Percentiles rank a stretch among this genome's conserved stretches.
phyloP scores from a whole-genome alignment of 2,797 vertebrate species.

The Phataginus tetradactyla region DNA sequence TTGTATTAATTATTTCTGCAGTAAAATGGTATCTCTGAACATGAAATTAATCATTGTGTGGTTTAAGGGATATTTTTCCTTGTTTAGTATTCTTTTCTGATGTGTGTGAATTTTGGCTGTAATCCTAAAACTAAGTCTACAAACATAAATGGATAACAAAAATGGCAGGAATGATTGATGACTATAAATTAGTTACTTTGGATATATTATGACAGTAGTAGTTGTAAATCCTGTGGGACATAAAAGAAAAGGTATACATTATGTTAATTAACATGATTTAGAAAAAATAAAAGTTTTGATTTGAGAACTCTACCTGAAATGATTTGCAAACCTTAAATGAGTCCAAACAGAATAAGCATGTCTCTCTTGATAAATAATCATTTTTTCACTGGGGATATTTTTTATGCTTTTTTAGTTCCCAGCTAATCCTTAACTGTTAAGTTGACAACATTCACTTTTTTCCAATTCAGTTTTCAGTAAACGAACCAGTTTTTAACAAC shows the following conservation, averaged over 20 bases:
- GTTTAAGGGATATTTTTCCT: constrained; percentile 31
- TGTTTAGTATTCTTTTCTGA: constrained; percentile 22
- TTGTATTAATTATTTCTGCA: constrained; percentile 78
- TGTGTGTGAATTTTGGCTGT: constrained; percentile 1
- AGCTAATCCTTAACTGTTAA: background rate
- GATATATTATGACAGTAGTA: background rate
- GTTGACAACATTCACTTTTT: background rate
- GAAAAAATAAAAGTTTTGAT: background rate
- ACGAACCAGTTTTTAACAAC: background rate
- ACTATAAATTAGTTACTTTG: constrained; percentile 22
- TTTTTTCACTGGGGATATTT: background rate
- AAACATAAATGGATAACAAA: constrained; percentile 38
- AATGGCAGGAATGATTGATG: constrained; percentile 19
- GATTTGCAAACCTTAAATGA: constrained; percentile 26
- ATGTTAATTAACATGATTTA: background rate
- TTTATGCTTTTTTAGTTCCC: background rate
- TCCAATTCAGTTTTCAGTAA: constrained; percentile 1
- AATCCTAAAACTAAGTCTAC: constrained; percentile 23
- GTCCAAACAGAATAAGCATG: background rate
- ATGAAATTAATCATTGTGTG: constrained; percentile 47
- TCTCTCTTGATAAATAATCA: background rate
- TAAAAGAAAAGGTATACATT: background rate
- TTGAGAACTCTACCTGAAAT: background rate
- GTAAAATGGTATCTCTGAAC: constrained; percentile 61
- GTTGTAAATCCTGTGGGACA: background rate